Conservation (phyloP, 2,797 vertebrate genomes). For the Notolabrus celidotus region DNA sequence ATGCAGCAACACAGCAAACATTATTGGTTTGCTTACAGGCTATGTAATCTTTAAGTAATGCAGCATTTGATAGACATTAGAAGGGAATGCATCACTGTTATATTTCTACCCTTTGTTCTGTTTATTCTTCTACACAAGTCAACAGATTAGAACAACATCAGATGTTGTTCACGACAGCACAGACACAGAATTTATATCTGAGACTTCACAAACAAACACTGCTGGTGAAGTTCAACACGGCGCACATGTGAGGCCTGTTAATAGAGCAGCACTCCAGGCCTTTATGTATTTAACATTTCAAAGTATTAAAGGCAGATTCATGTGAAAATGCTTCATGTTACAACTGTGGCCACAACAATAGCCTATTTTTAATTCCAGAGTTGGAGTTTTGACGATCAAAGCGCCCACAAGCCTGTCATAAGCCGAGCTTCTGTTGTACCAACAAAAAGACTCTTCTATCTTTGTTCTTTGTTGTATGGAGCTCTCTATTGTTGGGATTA, state of each 20-base stretch:
- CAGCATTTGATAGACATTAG: neutral
- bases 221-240: neutral
- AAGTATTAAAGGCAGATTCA: conserved; percentile 2
- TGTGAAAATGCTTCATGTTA: conserved; percentile 31
- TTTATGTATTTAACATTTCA: neutral
- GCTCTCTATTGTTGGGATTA: neutral
- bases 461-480: conserved; percentile 18
- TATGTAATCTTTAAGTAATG: neutral
- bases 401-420: conserved; percentile 9
- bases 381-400: conserved; percentile 17
- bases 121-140: neutral
- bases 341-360: conserved; percentile 9
- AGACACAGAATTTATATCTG: conserved; percentile 18
- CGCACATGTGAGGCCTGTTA: conserved; percentile 9
- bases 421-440: conserved; percentile 2
- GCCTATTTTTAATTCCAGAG: conserved; percentile 29
- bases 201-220: conserved; percentile 3
- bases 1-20: neutral
- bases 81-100: neutral
- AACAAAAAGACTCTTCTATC: conserved; percentile 7
- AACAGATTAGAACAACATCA: neutral
- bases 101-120: neutral
- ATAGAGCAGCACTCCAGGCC: neutral
- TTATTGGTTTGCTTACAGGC: neutral
- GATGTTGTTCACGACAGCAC: neutral